Conservation (phyloP, 2,888 invertebrate genomes). For the Isotomurus palustris region DNA sequence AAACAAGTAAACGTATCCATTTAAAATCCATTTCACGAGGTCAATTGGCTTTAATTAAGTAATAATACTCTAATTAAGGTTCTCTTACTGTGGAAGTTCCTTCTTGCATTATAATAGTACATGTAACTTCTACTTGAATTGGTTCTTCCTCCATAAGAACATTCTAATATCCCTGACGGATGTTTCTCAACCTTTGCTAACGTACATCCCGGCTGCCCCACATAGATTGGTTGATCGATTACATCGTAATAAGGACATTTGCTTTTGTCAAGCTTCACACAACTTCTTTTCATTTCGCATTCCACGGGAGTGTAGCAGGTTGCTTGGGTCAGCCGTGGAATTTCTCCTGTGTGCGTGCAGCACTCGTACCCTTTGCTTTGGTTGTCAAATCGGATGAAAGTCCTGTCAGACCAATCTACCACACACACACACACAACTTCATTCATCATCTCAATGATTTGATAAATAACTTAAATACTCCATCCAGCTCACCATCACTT, state of each 20-base stretch:
- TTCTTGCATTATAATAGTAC: constrained; percentile 8
- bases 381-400: background rate
- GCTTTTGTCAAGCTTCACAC: constrained; percentile 10
- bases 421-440: background rate
- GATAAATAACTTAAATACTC: background rate
- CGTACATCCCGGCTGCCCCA: constrained; percentile 19
- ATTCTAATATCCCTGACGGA: constrained; percentile 19
- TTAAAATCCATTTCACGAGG: constrained; percentile 6
- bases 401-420: background rate
- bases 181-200: constrained; percentile 6
- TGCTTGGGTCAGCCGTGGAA: constrained; percentile 16
- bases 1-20: background rate
- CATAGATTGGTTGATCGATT: constrained; percentile 20
- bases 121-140: constrained; percentile 9
- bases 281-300: constrained; percentile 19
- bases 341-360: constrained; percentile 4
- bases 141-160: constrained; percentile 22
- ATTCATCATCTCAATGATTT: too few relatives aligned
- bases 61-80: background rate
- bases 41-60: background rate
- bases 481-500: constrained; percentile 12
- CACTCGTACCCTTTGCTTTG: constrained; percentile 18
- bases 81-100: constrained; percentile 1
- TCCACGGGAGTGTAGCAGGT: constrained; percentile 22
- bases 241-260: constrained; percentile 10